Base-by-base conservation (phyloP, 2,797 vertebrate species). In the Chaetophractus vellerosus region DNA sequence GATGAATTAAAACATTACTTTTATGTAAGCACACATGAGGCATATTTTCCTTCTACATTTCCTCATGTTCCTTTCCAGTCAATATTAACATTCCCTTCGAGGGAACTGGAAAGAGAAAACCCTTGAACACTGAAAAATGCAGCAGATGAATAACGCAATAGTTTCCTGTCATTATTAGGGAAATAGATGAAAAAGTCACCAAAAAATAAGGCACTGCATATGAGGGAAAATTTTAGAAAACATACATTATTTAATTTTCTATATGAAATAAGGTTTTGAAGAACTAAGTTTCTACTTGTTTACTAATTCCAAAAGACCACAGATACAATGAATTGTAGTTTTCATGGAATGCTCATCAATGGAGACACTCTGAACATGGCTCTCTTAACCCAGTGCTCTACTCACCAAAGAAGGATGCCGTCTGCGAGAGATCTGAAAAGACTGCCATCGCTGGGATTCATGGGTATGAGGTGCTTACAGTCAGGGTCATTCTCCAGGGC, bases 401-500 rank as follows among this genome's bases (percentile, higher is more conserved):
- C 98, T 98, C 98, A 99, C 99, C 99, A 99, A 92, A 99, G 98
- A 55, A 99, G 97, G 96, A 99, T 99, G 96, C 99, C 99, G 96
- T 99, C 99, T 23, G 99, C 98, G 88, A 99, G 99, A 1, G 99
- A 99, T 90, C 98, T 98, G 97, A 99, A 99, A 91, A 99, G 99
- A 95, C 99, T 99, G 71, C 98, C 98, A 68, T 99, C 98, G 1
- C 97, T 97, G 0, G 99, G 99, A 97, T 99, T 98, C 99, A 99
- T 99, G 57, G 99, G 99, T 64, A 99, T 97, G 48, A 99, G 98
- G 96, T 99, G 99, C 79, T 98, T 97, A 96, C 99, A 99, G 98
- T 99, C 99, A 36, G 99, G 98, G 97, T 99, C 99, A 91, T 99
- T 98, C 55, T 98, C 99, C 95, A 99, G 98, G 96, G 99, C 98